phyloP scores from a whole-genome alignment of 2,113 vertebrate species.

The Grantiella picta region DNA sequence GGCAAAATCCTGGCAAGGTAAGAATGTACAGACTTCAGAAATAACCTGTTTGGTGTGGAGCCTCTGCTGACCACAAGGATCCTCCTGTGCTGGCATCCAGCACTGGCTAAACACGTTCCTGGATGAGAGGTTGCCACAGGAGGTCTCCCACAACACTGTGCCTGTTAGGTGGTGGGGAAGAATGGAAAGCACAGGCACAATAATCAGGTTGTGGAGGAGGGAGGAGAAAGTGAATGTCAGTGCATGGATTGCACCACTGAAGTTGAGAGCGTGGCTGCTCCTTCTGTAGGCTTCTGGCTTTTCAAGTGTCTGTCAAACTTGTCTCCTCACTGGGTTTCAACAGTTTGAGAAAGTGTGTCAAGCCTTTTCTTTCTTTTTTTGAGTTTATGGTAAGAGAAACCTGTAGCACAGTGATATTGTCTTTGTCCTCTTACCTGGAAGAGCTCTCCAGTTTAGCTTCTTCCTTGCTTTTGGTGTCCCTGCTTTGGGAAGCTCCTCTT shows the following conservation, averaged over 20 bases:
- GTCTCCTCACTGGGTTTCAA: neutral
- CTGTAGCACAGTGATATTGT: neutral
- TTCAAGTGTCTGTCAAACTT: neutral
- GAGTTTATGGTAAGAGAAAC: neutral
- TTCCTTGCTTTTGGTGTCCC: neutral
- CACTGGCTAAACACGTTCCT: neutral
- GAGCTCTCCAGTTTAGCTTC: neutral
- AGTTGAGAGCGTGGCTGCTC: neutral
- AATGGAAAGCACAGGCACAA: neutral
- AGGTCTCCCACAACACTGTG: neutral
- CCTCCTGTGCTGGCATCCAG: neutral
- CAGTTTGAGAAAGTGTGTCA: neutral
- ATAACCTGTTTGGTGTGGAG: neutral
- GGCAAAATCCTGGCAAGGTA: slow-evolving; percentile 90
- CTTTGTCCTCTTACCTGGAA: neutral
- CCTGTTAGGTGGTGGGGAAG: neutral
- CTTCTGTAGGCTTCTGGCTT: neutral
- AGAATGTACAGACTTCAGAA: slow-evolving; percentile 10
- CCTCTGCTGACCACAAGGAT: neutral
- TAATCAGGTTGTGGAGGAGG: neutral
- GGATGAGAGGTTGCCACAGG: neutral
- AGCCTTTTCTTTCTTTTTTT: neutral
- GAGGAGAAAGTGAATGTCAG: neutral
- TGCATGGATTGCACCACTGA: neutral
- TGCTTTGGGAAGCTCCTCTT: neutral